These are phyloP conservation scores for Stramonita haemastoma DNA, from an alignment of 2,888 invertebrate species.

Conservation along the genomic window DNA sequence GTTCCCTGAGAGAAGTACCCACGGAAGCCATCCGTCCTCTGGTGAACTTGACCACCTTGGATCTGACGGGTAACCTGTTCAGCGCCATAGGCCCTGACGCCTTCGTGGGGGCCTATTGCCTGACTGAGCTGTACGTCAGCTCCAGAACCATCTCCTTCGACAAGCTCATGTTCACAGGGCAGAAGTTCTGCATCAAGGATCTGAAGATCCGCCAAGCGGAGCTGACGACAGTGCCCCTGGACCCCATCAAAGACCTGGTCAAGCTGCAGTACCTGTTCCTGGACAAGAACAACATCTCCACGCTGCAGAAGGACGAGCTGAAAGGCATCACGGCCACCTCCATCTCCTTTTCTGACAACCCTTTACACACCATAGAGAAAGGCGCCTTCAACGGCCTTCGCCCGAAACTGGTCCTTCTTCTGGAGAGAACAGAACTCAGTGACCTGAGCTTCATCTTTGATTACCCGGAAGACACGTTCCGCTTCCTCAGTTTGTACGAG, in stretches of 20 bases:
- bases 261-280: constrained; percentile 44
- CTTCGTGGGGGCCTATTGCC: constrained; percentile 45
- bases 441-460: constrained; percentile 48
- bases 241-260: constrained; percentile 41
- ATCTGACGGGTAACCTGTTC: constrained; percentile 48
- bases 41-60: constrained; percentile 42
- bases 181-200: constrained; percentile 44
- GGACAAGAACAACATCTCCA: constrained; percentile 48
- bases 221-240: constrained; percentile 43
- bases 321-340: constrained; percentile 44
- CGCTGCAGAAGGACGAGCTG: constrained; percentile 42
- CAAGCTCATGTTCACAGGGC: constrained; percentile 43
- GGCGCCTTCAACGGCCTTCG: constrained; percentile 47
- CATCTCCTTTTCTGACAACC: constrained; percentile 47
- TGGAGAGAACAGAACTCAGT: constrained; percentile 44
- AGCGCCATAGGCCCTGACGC: constrained; percentile 15
- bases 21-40: constrained; percentile 44
- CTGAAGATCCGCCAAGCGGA: constrained; percentile 46
- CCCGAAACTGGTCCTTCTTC: constrained; percentile 40
- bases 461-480: constrained; percentile 46
- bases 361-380: constrained; percentile 41
- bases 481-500: constrained; percentile 42
- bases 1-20: constrained; percentile 43
- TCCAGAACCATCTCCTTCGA: constrained; percentile 41
- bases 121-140: constrained; percentile 46